A percentile compares a stretch with the other conserved stretches of the same genome.
These are phyloP conservation scores for Horisme vitalbata DNA, from an alignment of 2,888 invertebrate species.

Conservation along the genomic window DNA sequence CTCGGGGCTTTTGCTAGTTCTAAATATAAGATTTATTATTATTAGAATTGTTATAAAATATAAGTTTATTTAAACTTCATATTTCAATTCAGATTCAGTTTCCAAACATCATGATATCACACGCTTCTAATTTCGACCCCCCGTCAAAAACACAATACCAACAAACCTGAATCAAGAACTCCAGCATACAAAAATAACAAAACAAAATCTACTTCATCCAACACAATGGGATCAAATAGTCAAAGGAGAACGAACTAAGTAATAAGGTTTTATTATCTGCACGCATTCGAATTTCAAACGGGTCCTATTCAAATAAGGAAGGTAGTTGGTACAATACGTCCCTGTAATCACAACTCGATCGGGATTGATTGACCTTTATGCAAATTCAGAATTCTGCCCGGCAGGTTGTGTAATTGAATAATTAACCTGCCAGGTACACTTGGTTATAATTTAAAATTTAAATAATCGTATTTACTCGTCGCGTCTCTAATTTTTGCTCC, in stretches of 20 bases:
- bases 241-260: slow-evolving; percentile 39
- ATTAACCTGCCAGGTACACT: slow-evolving; percentile 62
- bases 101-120: neutral
- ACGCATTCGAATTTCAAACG: slow-evolving; percentile 45
- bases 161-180: neutral
- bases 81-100: too few relatives aligned
- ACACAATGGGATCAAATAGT: slow-evolving; percentile 26
- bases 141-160: neutral
- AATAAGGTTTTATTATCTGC: slow-evolving; percentile 38
- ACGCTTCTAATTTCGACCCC: neutral
- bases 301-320: slow-evolving; percentile 54
- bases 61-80: too few relatives aligned
- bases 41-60: too few relatives aligned
- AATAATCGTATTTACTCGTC: slow-evolving; percentile 28
- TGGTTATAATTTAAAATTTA: slow-evolving; percentile 43
- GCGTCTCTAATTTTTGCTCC: slow-evolving; percentile 20
- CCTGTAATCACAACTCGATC: slow-evolving; percentile 58
- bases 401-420: slow-evolving; percentile 65
- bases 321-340: slow-evolving; percentile 35
- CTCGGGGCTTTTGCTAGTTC: too few relatives aligned
- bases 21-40: too few relatives aligned
- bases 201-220: slow-evolving; percentile 39
- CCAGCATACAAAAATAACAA: slow-evolving; percentile 29
- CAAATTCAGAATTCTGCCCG: slow-evolving; percentile 57
- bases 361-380: slow-evolving; percentile 73